phyloP scores from a whole-genome alignment of 2,797 vertebrate genomes.

The Amblyraja radiata region DNA sequence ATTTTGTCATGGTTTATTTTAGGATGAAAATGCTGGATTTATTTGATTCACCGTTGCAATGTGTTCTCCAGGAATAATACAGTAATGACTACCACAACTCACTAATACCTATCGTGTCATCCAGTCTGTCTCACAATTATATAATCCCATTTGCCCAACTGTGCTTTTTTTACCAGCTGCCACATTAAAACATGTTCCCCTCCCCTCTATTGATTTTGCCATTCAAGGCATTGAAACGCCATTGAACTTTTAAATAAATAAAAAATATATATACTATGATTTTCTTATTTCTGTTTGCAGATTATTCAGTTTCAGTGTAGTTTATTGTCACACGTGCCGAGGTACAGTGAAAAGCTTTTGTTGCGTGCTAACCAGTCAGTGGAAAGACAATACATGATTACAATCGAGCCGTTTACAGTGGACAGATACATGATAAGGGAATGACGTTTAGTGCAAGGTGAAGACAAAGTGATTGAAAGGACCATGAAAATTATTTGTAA shows the following conservation, averaged over 20 bases:
- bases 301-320: not conserved
- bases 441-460: no score
- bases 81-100: not conserved
- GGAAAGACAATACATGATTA: no score
- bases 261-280: not conserved
- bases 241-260: not conserved
- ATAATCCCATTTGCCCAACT: not conserved
- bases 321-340: no score
- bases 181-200: not conserved
- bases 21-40: not conserved
- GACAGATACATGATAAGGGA: no score
- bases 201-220: not conserved
- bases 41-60: not conserved
- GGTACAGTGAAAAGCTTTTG: no score
- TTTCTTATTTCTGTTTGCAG: not conserved
- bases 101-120: not conserved
- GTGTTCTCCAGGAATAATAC: not conserved
- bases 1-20: not conserved
- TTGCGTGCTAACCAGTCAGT: no score
- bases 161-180: not conserved
- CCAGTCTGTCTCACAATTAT: not conserved
- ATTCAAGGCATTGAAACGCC: not conserved
- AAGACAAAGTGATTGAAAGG: not conserved
- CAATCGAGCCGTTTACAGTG: no score
- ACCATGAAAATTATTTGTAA: not conserved